These are phyloP conservation scores for Metopia argyrocephala DNA, from an alignment of 2,888 invertebrate species.

Conservation along the genomic window DNA sequence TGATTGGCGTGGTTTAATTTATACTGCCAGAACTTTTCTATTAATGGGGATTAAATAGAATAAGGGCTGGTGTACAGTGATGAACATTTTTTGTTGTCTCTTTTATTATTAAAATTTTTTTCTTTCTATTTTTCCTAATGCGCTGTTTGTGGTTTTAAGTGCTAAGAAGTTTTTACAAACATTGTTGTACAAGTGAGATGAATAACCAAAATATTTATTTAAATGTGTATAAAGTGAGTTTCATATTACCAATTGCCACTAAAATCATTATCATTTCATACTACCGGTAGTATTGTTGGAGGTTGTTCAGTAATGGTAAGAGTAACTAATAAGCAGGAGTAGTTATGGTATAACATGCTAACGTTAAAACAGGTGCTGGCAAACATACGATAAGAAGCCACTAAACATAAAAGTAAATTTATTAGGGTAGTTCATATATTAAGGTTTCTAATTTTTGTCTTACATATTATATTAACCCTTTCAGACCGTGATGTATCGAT, in stretches of 20 bases:
- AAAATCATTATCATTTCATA: too few relatives aligned
- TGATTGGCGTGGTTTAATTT: too few relatives aligned
- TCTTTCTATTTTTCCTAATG: background rate
- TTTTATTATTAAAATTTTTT: background rate
- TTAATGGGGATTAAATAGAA: too few relatives aligned
- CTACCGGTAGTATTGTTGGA: too few relatives aligned
- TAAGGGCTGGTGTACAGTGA: too few relatives aligned
- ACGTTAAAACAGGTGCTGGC: slow-evolving; percentile 53
- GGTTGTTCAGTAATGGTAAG: background rate
- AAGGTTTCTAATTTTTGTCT: background rate
- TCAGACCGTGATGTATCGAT: background rate
- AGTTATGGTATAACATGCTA: slow-evolving; percentile 26
- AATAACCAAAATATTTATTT: slow-evolving; percentile 17
- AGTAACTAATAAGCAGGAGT: background rate
- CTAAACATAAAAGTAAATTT: slow-evolving; percentile 21
- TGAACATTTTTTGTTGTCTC: background rate
- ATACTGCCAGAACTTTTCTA: too few relatives aligned
- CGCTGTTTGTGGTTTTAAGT: slow-evolving; percentile 54
- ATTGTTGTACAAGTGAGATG: slow-evolving; percentile 45
- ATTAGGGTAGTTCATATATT: slow-evolving; percentile 3
- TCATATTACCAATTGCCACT: slow-evolving; percentile 42
- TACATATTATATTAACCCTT: background rate
- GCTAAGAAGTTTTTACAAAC: slow-evolving; percentile 58
- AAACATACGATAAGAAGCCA: slow-evolving; percentile 51
- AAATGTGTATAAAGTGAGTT: slow-evolving; percentile 7